A percentile compares a stretch with the other conserved stretches of the same genome.
These are phyloP conservation scores for Chironomus tepperi DNA, from an alignment of 1,140 invertebrate species.

Conservation along the genomic window DNA sequence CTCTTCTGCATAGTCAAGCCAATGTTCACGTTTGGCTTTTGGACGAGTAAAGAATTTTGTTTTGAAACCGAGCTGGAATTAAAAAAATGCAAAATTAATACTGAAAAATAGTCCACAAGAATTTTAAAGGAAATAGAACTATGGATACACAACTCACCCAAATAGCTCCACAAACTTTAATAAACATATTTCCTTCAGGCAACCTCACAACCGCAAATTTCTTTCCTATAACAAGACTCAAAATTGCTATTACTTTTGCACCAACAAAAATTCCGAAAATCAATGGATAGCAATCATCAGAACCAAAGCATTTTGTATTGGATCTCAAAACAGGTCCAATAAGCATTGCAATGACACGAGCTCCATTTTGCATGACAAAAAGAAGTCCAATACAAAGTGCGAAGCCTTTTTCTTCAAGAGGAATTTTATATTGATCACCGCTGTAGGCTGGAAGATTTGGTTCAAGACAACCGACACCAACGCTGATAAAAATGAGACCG, in stretches of 20 bases:
- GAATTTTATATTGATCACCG: not conserved
- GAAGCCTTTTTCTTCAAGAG: not conserved
- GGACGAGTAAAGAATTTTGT: no score
- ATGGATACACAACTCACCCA: no score
- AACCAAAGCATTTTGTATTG: slow-evolving; percentile 48
- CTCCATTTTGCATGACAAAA: slow-evolving; percentile 32
- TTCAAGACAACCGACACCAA: not conserved
- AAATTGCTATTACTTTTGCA: slow-evolving; percentile 46
- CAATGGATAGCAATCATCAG: slow-evolving; percentile 50
- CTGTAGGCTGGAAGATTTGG: not conserved
- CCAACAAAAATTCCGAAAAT: slow-evolving; percentile 55
- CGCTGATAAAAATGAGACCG: not conserved
- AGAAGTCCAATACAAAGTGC: not conserved
- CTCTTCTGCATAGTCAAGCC: slow-evolving; percentile 62
- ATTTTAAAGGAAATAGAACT: no score
- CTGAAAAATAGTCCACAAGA: no score
- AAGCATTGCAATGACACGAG: slow-evolving; percentile 49
- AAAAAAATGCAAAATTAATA: no score
- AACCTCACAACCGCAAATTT: slow-evolving; percentile 45
- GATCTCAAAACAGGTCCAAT: slow-evolving; percentile 50
- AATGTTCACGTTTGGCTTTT: slow-evolving; percentile 41
- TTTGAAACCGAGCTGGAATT: no score
- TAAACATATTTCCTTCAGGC: slow-evolving; percentile 48
- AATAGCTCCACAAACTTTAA: slow-evolving; percentile 44
- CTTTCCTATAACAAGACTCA: slow-evolving; percentile 47